phyloP scores from a whole-genome alignment of 2,888 invertebrate species.

The Lobophora halterata region DNA sequence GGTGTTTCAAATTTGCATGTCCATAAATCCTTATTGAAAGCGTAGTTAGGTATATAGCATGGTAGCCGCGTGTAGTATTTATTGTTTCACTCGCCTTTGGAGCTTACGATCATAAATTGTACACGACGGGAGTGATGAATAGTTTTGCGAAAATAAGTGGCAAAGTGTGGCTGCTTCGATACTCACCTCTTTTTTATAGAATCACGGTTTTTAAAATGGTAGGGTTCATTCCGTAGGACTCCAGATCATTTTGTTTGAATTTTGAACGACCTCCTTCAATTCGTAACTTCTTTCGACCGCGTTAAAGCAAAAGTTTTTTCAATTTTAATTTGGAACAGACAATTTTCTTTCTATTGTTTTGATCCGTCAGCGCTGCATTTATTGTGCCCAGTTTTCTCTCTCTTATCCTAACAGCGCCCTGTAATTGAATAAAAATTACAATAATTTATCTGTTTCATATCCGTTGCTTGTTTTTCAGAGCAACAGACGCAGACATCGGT shows the following conservation, averaged over 20 bases:
- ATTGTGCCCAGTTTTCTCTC: too few relatives aligned
- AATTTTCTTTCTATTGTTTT: background rate
- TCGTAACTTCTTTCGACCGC: too few relatives aligned
- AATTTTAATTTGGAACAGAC: conserved; percentile 3
- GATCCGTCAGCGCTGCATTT: too few relatives aligned
- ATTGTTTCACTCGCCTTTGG: conserved; percentile 38
- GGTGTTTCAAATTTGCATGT: conserved; percentile 56
- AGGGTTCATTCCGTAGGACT: too few relatives aligned
- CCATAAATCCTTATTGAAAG: conserved; percentile 61
- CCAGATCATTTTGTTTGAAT: conserved; percentile 3
- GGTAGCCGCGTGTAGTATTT: conserved; percentile 37
- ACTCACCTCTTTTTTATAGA: conserved; percentile 8
- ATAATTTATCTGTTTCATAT: conserved; percentile 9
- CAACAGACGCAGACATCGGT: conserved; percentile 95
- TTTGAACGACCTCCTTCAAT: background rate
- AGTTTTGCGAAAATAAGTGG: conserved; percentile 28
- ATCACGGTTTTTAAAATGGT: background rate
- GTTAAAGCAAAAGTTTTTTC: conserved; percentile 4
- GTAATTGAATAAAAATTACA: too few relatives aligned
- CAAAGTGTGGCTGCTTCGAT: conserved; percentile 2
- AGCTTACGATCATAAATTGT: conserved; percentile 36
- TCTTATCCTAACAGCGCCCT: too few relatives aligned
- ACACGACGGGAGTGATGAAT: conserved; percentile 33
- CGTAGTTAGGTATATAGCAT: too few relatives aligned
- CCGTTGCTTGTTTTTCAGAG: conserved; percentile 72